A percentile compares a stretch with the other conserved stretches of the same genome.
These are phyloP conservation scores for Macrotis lagotis DNA, from an alignment of 2,113 vertebrate species.

Conservation along the genomic window DNA sequence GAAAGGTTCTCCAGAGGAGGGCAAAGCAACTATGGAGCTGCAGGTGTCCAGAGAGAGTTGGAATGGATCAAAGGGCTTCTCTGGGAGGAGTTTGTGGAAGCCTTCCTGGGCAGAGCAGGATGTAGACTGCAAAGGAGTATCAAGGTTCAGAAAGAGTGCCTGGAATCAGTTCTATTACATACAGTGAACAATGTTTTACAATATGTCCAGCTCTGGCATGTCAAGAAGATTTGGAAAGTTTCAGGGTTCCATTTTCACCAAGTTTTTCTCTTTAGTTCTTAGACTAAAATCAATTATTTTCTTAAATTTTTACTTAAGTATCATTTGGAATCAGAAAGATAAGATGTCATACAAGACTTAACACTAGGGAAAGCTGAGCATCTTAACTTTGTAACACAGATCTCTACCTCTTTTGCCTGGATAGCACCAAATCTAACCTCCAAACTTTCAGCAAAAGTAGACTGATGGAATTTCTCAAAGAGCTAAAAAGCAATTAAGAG, in stretches of 20 bases:
- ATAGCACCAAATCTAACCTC: background rate
- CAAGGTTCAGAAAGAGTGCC: accelerated
- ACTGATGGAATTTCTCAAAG: background rate
- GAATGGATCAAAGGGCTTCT: background rate
- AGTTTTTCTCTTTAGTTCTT: background rate
- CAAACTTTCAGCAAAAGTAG: background rate
- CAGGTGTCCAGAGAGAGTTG: background rate
- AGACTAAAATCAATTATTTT: background rate
- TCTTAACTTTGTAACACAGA: background rate
- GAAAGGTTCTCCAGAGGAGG: background rate
- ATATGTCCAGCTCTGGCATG: too few relatives aligned
- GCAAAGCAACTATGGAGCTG: background rate
- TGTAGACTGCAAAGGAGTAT: background rate
- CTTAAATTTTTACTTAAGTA: accelerated
- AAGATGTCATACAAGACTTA: background rate
- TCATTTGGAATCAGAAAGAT: background rate
- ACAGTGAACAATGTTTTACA: background rate
- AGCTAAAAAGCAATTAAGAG: background rate
- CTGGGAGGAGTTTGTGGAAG: background rate
- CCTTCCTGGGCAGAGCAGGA: background rate
- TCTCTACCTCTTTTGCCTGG: too few relatives aligned
- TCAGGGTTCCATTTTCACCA: background rate
- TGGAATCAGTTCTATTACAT: background rate
- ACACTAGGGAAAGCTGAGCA: accelerated
- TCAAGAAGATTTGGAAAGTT: background rate